A percentile compares a stretch with the other conserved stretches of the same genome.
These are phyloP conservation scores for Toxotes chatareus DNA, from an alignment of 2,113 vertebrate genomes.

Conservation along the genomic window DNA sequence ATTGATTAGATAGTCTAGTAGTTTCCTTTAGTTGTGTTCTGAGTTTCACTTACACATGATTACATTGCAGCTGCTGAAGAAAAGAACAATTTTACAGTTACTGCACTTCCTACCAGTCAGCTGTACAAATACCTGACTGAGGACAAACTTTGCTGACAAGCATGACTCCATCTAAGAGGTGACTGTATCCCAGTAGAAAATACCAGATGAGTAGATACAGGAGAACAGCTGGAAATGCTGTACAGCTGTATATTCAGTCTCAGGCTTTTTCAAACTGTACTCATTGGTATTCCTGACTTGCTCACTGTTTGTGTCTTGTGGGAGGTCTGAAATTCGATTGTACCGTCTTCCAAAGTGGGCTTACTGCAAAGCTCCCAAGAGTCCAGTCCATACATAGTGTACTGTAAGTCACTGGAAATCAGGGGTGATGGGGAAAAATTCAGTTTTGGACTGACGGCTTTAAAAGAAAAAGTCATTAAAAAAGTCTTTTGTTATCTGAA, in stretches of 20 bases:
- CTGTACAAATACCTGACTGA: background rate
- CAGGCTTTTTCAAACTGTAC: constrained; percentile 17
- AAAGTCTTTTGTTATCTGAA: constrained; percentile 21
- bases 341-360: constrained; percentile 29
- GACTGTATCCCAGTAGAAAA: constrained; percentile 13
- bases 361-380: constrained; percentile 26
- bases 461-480: constrained; percentile 24
- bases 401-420: constrained; percentile 18
- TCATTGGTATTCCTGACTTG: constrained; percentile 51
- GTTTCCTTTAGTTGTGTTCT: background rate
- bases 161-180: constrained; percentile 36
- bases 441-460: constrained; percentile 13
- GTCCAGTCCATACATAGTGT: background rate
- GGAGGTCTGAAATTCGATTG: constrained; percentile 42
- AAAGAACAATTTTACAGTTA: background rate
- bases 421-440: constrained; percentile 1
- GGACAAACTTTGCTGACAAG: constrained; percentile 31
- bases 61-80: background rate
- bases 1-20: background rate
- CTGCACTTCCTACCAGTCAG: too few species aligned
- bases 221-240: constrained; percentile 6
- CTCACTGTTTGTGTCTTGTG: constrained; percentile 24
- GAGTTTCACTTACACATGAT: background rate
- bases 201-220: constrained; percentile 27
- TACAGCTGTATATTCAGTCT: background rate